A percentile compares a stretch with the other conserved stretches of the same genome.
Evolutionary conservation across 2,797 vertebrate genomes (phyloP).

Genomic region (Coracias cyanogaster): DNA sequence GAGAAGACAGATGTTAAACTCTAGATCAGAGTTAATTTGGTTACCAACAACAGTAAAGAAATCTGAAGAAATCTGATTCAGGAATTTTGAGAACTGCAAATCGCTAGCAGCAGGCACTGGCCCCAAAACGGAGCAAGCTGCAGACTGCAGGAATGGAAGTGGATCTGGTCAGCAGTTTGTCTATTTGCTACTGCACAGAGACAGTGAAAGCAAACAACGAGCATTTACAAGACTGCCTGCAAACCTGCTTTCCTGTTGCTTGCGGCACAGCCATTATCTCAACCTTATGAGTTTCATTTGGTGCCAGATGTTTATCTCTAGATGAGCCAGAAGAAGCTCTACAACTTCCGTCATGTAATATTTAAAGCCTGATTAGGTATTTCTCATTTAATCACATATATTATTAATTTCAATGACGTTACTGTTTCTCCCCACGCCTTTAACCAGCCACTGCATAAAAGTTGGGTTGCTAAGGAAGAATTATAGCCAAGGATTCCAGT

Average conservation of each 20-base stretch:
- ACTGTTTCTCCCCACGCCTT: constrained; percentile 1
- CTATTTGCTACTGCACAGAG: background rate
- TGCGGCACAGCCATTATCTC: background rate
- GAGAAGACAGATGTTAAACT: background rate
- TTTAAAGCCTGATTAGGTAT: constrained; percentile 58
- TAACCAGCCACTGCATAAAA: constrained; percentile 33
- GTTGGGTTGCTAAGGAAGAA: constrained; percentile 47
- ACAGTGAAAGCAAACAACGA: background rate
- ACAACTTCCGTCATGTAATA: constrained; percentile 34
- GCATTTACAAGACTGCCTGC: background rate
- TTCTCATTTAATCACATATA: constrained; percentile 67
- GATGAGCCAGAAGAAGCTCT: background rate
- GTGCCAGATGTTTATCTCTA: constrained; percentile 38
- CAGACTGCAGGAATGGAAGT: background rate
- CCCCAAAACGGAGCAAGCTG: background rate
- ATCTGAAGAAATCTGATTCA: background rate
- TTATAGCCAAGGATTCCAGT: constrained; percentile 51
- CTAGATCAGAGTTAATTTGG: background rate
- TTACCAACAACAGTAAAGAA: background rate
- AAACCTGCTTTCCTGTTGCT: background rate
- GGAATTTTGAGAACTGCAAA: background rate
- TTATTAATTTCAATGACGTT: constrained; percentile 55
- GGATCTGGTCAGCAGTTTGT: background rate
- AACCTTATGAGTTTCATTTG: background rate
- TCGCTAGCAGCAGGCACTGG: background rate